Conservation (phyloP, 2,888 invertebrate genomes). For the Volucella inflata region DNA sequence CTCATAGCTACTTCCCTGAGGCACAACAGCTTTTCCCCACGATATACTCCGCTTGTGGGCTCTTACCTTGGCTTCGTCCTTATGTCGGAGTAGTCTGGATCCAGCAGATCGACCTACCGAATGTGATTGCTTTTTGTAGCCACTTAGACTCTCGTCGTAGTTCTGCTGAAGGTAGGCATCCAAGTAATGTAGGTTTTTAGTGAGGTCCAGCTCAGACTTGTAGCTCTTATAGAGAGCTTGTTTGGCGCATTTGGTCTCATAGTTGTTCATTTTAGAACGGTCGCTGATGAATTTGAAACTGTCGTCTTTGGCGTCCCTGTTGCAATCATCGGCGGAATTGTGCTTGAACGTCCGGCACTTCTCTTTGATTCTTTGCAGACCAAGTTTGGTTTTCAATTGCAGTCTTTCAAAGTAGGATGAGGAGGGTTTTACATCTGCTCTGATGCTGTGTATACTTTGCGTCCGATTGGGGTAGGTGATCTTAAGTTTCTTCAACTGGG, state of each 20-base stretch:
- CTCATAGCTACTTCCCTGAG: constrained; percentile 78
- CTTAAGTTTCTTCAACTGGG: constrained; percentile 81
- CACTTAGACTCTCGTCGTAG: constrained; percentile 81
- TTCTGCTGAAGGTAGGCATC: constrained; percentile 83
- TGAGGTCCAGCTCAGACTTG: constrained; percentile 83
- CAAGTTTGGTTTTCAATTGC: constrained; percentile 82
- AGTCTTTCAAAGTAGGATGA: constrained; percentile 81
- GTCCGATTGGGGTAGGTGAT: constrained; percentile 83
- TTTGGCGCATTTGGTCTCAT: constrained; percentile 80
- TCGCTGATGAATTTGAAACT: constrained; percentile 82
- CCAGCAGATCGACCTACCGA: constrained; percentile 80
- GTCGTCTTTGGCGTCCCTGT: constrained; percentile 81
- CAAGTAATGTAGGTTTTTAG: constrained; percentile 83
- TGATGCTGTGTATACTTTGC: constrained; percentile 79
- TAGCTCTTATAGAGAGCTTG: constrained; percentile 83
- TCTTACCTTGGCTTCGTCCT: constrained; percentile 39
- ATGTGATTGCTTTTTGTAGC: constrained; percentile 79
- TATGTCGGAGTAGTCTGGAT: constrained; percentile 75
- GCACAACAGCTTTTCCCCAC: constrained; percentile 77
- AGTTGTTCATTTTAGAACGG: constrained; percentile 80
- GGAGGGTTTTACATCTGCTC: constrained; percentile 71
- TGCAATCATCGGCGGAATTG: constrained; percentile 76
- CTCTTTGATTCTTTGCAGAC: constrained; percentile 82
- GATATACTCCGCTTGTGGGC: constrained; percentile 81
- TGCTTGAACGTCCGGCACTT: constrained; percentile 82